Conservation (phyloP, 92 coral and sea anemone species). For the Zoanthus solanderi region DNA sequence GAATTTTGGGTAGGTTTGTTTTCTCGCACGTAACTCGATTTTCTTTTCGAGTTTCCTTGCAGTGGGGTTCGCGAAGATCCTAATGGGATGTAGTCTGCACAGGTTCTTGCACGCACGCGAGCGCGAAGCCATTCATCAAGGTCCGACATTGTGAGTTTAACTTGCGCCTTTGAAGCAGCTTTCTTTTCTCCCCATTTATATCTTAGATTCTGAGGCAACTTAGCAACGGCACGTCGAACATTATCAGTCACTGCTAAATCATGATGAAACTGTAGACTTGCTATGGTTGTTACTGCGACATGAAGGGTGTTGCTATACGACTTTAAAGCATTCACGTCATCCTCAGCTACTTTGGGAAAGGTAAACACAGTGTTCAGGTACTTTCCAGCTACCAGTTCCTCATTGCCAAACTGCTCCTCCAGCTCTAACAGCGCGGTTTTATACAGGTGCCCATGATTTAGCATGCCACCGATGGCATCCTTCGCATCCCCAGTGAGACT, state of each 20-base stretch:
- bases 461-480: conserved; percentile 57
- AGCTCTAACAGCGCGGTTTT: conserved; percentile 44
- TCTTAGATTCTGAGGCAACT: conserved; percentile 50
- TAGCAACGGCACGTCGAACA: conserved; percentile 46
- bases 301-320: conserved; percentile 62
- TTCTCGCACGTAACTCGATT: background rate
- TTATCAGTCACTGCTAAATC: conserved; percentile 63
- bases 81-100: conserved; percentile 1
- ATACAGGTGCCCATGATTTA: background rate
- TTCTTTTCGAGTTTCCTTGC: background rate
- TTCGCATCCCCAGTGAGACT: conserved; percentile 59
- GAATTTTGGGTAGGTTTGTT: background rate
- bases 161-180: background rate
- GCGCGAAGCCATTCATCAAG: conserved; percentile 67
- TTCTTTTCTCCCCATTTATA: conserved; percentile 55
- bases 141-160: conserved; percentile 47
- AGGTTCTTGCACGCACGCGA: conserved; percentile 48
- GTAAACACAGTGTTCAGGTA: conserved; percentile 57
- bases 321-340: conserved; percentile 35
- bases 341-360: conserved; percentile 44
- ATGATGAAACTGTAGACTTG: conserved; percentile 41
- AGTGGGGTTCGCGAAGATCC: background rate
- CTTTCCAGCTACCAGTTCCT: conserved; percentile 52
- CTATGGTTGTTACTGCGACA: conserved; percentile 56
- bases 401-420: conserved; percentile 67